Evolutionary conservation across 2,113 vertebrate species (phyloP).

Genomic region (Scopus umbretta): DNA sequence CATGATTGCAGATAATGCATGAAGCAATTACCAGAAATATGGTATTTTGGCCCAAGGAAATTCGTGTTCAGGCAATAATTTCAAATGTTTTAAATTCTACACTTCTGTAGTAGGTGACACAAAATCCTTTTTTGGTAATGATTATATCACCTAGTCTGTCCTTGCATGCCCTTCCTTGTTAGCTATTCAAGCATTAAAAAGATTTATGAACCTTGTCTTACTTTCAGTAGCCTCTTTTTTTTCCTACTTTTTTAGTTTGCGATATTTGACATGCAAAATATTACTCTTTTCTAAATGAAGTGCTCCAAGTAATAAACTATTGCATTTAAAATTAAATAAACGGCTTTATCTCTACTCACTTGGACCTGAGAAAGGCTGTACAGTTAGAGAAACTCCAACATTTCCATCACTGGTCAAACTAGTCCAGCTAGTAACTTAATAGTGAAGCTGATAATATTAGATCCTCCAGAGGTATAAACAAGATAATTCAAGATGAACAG

Average conservation of each 20-base stretch:
- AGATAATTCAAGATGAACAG: not conserved
- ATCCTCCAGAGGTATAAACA: not conserved
- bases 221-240: not conserved
- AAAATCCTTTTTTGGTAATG: slow-evolving; percentile 44
- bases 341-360: not conserved
- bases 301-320: not conserved
- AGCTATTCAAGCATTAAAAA: slow-evolving; percentile 13
- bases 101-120: slow-evolving; percentile 32
- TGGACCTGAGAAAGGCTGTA: not conserved
- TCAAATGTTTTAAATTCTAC: slow-evolving; percentile 52
- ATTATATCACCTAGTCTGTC: slow-evolving; percentile 42
- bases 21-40: slow-evolving; percentile 38
- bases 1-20: slow-evolving; percentile 44
- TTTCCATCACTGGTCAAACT: not conserved
- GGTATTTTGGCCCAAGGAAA: slow-evolving; percentile 54
- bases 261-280: not conserved
- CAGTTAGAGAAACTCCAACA: not conserved
- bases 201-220: slow-evolving; percentile 33
- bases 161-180: slow-evolving; percentile 54
- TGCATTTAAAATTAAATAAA: not conserved
- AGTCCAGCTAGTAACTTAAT: not conserved
- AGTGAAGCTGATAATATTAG: not conserved
- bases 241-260: not conserved
- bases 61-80: slow-evolving; percentile 36
- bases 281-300: not conserved